Percentiles rank a stretch among this genome's conserved stretches.
These are phyloP conservation scores for Lasioglossum vierecki DNA, from an alignment of 2,888 invertebrate genomes.

Conservation along the genomic window DNA sequence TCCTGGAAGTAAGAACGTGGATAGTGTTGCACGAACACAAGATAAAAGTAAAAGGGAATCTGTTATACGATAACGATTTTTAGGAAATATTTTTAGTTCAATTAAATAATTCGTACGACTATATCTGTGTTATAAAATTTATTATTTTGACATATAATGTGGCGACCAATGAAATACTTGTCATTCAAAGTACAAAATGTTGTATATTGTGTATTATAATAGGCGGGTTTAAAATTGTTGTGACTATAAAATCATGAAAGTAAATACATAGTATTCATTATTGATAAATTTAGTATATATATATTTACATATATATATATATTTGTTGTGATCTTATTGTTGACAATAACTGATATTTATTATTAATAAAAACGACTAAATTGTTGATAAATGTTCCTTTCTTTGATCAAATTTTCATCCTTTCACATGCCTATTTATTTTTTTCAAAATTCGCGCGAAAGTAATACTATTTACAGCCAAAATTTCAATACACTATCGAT, in stretches of 20 bases:
- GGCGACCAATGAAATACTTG: slow-evolving; percentile 24
- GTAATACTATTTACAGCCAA: not conserved
- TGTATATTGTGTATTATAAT: slow-evolving; percentile 21
- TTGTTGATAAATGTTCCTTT: slow-evolving; percentile 24
- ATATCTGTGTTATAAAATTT: slow-evolving; percentile 18
- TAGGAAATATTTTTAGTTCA: slow-evolving; percentile 58
- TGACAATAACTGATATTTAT: slow-evolving; percentile 52
- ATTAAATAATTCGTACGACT: slow-evolving; percentile 55
- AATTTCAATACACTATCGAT: slow-evolving; percentile 5
- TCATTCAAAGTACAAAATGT: slow-evolving; percentile 53
- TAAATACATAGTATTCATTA: slow-evolving; percentile 35
- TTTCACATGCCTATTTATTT: not conserved
- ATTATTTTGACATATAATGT: slow-evolving; percentile 28
- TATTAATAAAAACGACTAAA: slow-evolving; percentile 42
- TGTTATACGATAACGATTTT: slow-evolving; percentile 54
- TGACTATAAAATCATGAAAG: slow-evolving; percentile 32
- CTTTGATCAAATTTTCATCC: not conserved
- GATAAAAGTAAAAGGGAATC: slow-evolving; percentile 40
- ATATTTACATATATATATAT: not conserved
- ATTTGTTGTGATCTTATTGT: slow-evolving; percentile 33
- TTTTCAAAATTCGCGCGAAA: not conserved
- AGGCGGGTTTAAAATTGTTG: slow-evolving; percentile 19
- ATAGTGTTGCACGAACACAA: slow-evolving; percentile 26
- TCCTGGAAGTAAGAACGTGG: slow-evolving; percentile 2
- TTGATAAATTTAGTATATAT: slow-evolving; percentile 34